These are phyloP conservation scores for Dipus sagitta DNA, from an alignment of 2,797 vertebrate genomes.

Conservation along the genomic window DNA sequence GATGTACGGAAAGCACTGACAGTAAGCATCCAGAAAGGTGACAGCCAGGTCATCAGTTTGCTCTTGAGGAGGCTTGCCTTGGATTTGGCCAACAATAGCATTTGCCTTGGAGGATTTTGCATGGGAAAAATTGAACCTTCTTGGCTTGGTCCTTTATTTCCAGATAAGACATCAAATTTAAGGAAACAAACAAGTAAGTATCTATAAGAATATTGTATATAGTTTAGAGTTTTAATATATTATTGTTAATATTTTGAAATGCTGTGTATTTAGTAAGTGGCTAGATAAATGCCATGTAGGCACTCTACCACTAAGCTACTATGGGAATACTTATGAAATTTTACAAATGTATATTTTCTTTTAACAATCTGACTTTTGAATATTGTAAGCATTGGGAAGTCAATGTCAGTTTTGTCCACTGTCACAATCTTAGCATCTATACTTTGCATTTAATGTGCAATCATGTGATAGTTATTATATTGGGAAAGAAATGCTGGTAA, in stretches of 20 bases:
- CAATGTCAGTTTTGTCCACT: background rate
- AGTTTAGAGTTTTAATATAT: background rate
- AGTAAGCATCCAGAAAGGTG: conserved; percentile 91
- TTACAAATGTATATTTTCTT: background rate
- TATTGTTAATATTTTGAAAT: background rate
- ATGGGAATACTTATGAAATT: background rate
- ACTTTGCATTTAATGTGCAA: background rate
- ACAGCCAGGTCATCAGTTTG: conserved; percentile 92
- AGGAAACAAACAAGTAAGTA: conserved; percentile 90
- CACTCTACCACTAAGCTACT: background rate
- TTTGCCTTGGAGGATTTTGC: conserved; percentile 95
- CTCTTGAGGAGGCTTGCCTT: conserved; percentile 94
- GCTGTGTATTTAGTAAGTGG: background rate
- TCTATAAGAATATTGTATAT: conserved; percentile 8
- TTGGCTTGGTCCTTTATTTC: conserved; percentile 95
- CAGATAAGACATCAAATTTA: conserved; percentile 88
- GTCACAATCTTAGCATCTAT: background rate
- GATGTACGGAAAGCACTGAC: conserved; percentile 93
- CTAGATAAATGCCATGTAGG: background rate
- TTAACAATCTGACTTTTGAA: background rate
- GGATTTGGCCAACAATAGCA: conserved; percentile 93
- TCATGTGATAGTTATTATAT: background rate
- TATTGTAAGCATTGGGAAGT: background rate
- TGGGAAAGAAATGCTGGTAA: background rate
- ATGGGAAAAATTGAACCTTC: conserved; percentile 93